A percentile compares a stretch with the other conserved stretches of the same genome.
phyloP scores from a whole-genome alignment of 1,140 invertebrate species.

The Rhyzopertha dominica region DNA sequence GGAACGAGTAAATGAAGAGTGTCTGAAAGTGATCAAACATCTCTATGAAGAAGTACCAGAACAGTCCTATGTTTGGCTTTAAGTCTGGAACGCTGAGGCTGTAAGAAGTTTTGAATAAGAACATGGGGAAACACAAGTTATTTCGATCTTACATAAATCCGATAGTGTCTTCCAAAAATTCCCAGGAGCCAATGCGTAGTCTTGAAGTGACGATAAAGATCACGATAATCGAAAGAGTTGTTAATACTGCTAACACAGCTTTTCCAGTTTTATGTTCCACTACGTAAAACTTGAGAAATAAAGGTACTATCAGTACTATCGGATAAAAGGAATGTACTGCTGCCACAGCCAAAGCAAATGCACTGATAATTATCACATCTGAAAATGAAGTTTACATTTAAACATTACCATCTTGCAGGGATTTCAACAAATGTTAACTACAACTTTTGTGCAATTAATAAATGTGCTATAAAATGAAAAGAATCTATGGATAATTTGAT shows the following conservation, averaged over 20 bases:
- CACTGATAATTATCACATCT: constrained; percentile 51
- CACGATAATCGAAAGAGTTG: constrained; percentile 17
- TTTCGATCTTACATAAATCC: constrained; percentile 71
- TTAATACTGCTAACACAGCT: constrained; percentile 30
- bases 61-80: constrained; percentile 94
- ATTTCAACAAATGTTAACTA: too few species aligned
- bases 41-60: constrained; percentile 99
- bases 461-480: too few species aligned
- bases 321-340: constrained; percentile 86
- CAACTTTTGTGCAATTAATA: too few species aligned
- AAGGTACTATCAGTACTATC: constrained; percentile 74
- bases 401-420: constrained; percentile 18
- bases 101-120: too few species aligned
- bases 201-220: constrained; percentile 43
- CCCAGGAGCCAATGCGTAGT: constrained; percentile 56
- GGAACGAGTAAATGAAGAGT: constrained; percentile 94
- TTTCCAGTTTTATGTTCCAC: too few species aligned
- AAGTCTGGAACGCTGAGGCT: constrained; percentile 87
- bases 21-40: constrained; percentile 98
- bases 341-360: constrained; percentile 66
- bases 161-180: constrained; percentile 73
- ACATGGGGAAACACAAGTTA: constrained; percentile 3
- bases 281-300: constrained; percentile 42
- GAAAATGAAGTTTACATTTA: constrained; percentile 22
- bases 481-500: too few species aligned